Percentiles rank a stretch among this genome's conserved stretches.
Evolutionary conservation across 2,797 vertebrate genomes (phyloP).

Genomic region (Jordanella pulchra): DNA sequence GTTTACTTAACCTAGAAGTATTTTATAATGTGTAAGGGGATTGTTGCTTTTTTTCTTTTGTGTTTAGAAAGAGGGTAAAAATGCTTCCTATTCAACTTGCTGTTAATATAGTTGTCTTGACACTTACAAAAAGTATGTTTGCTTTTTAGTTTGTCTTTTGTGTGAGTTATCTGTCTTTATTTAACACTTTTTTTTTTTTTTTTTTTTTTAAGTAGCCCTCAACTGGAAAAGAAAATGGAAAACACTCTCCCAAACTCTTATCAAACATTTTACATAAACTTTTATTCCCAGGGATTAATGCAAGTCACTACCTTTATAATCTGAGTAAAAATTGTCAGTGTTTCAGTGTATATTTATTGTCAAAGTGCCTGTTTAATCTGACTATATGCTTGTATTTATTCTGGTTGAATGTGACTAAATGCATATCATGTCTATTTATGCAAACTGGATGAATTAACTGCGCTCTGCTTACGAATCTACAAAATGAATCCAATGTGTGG

Average conservation of each 20-base stretch:
- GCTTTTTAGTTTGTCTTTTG: constrained; percentile 72
- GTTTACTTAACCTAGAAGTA: constrained; percentile 64
- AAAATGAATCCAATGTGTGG: constrained; percentile 50
- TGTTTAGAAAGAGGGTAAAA: constrained; percentile 42
- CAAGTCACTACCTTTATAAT: constrained; percentile 69
- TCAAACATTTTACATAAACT: constrained; percentile 75
- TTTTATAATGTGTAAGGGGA: constrained; percentile 64
- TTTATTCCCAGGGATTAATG: constrained; percentile 80
- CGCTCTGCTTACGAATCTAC: constrained; percentile 57
- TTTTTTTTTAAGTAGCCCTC: constrained; percentile 75
- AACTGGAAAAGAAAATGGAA: constrained; percentile 66
- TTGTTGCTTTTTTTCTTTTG: constrained; percentile 57
- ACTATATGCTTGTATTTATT: constrained; percentile 61
- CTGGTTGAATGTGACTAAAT: constrained; percentile 62
- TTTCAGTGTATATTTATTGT: constrained; percentile 72
- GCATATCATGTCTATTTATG: constrained; percentile 71
- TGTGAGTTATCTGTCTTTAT: constrained; percentile 66
- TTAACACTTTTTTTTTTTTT: constrained; percentile 49
- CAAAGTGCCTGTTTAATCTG: constrained; percentile 64
- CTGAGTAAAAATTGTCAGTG: constrained; percentile 79
- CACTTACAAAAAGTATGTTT: constrained; percentile 50
- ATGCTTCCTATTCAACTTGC: constrained; percentile 39
- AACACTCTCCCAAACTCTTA: constrained; percentile 66
- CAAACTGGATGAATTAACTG: constrained; percentile 65
- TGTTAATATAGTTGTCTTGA: constrained; percentile 47